Conservation (phyloP, 2,888 invertebrate genomes). For the Gari tellinella region DNA sequence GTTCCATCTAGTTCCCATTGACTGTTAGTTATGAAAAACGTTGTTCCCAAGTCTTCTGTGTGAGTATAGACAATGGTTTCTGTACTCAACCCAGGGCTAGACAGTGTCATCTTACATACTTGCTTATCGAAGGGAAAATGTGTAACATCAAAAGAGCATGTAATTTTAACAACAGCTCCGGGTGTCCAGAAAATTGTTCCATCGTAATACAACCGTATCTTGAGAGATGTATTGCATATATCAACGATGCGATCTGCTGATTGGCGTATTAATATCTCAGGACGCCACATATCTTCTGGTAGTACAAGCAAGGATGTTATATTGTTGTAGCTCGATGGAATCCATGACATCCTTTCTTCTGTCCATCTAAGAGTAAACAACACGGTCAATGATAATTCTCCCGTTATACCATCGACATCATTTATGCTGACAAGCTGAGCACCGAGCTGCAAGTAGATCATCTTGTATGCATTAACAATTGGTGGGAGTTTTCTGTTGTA, state of each 20-base stretch:
- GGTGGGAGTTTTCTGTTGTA: conserved; percentile 27
- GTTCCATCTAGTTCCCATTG: conserved; percentile 25
- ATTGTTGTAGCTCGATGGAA: conserved; percentile 23
- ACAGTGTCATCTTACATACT: conserved; percentile 20
- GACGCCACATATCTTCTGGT: conserved; percentile 37
- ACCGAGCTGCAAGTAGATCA: not conserved
- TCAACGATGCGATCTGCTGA: conserved; percentile 7
- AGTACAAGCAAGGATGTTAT: conserved; percentile 12
- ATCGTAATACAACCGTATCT: conserved; percentile 10
- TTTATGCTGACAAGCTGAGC: conserved; percentile 24
- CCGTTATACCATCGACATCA: conserved; percentile 37
- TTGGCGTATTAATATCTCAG: conserved; percentile 29
- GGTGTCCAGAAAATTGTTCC: conserved; percentile 30
- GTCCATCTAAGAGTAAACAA: conserved; percentile 20
- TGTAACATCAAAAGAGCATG: conserved; percentile 41
- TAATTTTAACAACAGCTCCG: conserved; percentile 17
- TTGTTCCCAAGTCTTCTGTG: not conserved
- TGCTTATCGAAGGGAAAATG: conserved; percentile 50
- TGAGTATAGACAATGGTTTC: conserved; percentile 4
- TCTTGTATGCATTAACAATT: conserved; percentile 3
- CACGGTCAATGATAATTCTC: conserved; percentile 25
- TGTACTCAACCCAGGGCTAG: not conserved
- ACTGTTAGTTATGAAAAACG: conserved; percentile 23
- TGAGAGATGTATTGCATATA: conserved; percentile 12
- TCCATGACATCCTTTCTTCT: conserved; percentile 40